phyloP scores from a whole-genome alignment of 2,888 invertebrate species.

The Melieria omissa region DNA sequence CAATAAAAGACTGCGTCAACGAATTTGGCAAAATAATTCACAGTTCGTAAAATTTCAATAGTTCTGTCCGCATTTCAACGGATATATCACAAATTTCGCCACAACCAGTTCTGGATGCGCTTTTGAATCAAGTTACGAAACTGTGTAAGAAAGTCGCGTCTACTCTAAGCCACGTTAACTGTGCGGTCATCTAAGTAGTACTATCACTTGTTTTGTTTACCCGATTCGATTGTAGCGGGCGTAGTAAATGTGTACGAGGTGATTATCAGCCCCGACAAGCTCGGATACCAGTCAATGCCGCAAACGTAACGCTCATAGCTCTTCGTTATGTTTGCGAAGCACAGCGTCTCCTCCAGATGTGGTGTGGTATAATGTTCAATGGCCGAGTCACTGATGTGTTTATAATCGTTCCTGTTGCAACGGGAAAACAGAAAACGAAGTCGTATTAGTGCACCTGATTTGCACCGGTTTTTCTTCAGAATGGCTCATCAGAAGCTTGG shows the following conservation, averaged over 20 bases:
- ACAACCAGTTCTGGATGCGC: no score
- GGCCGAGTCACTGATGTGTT: slow-evolving; percentile 53
- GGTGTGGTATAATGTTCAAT: slow-evolving; percentile 59
- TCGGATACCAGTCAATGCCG: slow-evolving; percentile 76
- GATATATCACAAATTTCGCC: no score
- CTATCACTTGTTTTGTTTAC: slow-evolving; percentile 48
- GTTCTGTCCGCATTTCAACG: no score
- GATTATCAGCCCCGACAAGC: slow-evolving; percentile 76
- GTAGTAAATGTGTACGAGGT: slow-evolving; percentile 75
- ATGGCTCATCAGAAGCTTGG: no score
- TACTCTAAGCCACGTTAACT: no score
- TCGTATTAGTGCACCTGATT: neutral
- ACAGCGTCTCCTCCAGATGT: slow-evolving; percentile 67
- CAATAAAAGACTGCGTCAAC: neutral
- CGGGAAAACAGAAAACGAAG: neutral
- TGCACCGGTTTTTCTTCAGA: no score
- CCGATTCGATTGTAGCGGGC: slow-evolving; percentile 59
- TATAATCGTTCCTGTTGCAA: slow-evolving; percentile 61
- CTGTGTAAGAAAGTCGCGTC: no score
- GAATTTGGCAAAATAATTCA: neutral
- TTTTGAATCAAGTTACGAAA: no score
- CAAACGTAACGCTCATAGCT: slow-evolving; percentile 76
- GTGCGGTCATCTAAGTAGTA: neutral
- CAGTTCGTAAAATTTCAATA: no score
- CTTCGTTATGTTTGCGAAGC: slow-evolving; percentile 74